A percentile compares a stretch with the other conserved stretches of the same genome.
Evolutionary conservation across 2,888 invertebrate species (phyloP).

Genomic region (Drosophila birchii): DNA sequence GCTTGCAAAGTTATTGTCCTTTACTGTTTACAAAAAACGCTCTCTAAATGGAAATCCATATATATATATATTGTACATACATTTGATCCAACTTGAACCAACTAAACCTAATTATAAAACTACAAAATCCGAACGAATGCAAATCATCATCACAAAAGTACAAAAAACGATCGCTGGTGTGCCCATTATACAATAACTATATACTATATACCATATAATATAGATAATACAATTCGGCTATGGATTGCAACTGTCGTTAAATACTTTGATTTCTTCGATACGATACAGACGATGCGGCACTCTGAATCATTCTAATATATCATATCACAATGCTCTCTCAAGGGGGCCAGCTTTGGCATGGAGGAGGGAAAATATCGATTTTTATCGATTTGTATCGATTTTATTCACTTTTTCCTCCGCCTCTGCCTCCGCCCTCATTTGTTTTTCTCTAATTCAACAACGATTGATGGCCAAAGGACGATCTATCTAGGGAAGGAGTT

Average conservation of each 20-base stretch:
- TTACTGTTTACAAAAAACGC: conserved; percentile 51
- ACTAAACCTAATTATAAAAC: conserved; percentile 46
- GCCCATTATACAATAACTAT: conserved; percentile 19
- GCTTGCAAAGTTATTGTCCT: conserved; percentile 73
- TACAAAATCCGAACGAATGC: conserved; percentile 38
- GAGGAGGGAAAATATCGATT: not conserved
- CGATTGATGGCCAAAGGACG: conserved; percentile 37
- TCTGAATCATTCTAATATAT: conserved; percentile 23
- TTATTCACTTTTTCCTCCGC: no score
- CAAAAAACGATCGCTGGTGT: conserved; percentile 23
- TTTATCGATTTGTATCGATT: not conserved
- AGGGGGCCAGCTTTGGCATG: conserved; percentile 21
- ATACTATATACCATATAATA: conserved; percentile 14
- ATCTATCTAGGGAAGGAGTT: conserved; percentile 25
- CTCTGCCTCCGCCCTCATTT: no score
- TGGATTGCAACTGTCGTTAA: conserved; percentile 54
- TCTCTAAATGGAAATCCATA: conserved; percentile 31
- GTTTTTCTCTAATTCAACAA: conserved; percentile 30
- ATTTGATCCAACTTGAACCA: conserved; percentile 21
- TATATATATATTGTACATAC: not conserved
- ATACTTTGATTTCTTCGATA: conserved; percentile 45
- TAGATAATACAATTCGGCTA: conserved; percentile 20
- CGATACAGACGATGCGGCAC: conserved; percentile 24
- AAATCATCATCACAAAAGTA: conserved; percentile 35
- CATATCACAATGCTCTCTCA: conserved; percentile 64